Evolutionary conservation across 2,113 vertebrate genomes (phyloP).

Genomic region (Bufo gargarizans): DNA sequence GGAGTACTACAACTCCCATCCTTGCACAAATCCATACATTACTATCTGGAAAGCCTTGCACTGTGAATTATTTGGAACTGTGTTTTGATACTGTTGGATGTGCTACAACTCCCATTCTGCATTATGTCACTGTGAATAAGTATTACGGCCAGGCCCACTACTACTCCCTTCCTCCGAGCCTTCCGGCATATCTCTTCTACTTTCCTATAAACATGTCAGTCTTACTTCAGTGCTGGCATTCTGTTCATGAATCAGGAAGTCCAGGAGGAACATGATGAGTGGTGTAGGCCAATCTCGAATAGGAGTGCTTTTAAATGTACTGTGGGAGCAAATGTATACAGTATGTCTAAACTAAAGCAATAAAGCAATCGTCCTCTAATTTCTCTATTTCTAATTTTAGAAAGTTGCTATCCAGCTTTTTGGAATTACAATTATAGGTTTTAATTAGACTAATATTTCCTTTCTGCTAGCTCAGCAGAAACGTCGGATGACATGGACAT

Average conservation of each 20-base stretch:
- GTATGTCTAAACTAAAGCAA: no score
- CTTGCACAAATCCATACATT: no score
- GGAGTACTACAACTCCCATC: no score
- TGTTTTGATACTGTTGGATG: no score
- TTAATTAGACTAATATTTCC: slow-evolving; percentile 39
- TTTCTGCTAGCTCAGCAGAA: slow-evolving; percentile 36
- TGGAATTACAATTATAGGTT: slow-evolving; percentile 1
- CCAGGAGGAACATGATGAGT: background rate
- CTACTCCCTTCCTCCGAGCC: no score
- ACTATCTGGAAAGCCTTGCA: no score
- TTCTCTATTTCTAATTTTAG: slow-evolving; percentile 17
- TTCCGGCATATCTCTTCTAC: no score
- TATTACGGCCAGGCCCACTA: no score
- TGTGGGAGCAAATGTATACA: no score
- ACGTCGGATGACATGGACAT: background rate
- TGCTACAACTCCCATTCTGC: no score
- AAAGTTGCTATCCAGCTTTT: background rate
- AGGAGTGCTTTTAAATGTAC: background rate
- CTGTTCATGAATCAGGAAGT: background rate
- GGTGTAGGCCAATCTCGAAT: background rate
- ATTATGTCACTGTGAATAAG: no score
- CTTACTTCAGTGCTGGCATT: background rate
- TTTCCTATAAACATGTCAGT: background rate
- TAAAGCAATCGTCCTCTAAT: background rate
- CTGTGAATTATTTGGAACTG: no score